Evolutionary conservation across 2,888 invertebrate genomes (phyloP).

Genomic region (Neocrepidodera transversa): DNA sequence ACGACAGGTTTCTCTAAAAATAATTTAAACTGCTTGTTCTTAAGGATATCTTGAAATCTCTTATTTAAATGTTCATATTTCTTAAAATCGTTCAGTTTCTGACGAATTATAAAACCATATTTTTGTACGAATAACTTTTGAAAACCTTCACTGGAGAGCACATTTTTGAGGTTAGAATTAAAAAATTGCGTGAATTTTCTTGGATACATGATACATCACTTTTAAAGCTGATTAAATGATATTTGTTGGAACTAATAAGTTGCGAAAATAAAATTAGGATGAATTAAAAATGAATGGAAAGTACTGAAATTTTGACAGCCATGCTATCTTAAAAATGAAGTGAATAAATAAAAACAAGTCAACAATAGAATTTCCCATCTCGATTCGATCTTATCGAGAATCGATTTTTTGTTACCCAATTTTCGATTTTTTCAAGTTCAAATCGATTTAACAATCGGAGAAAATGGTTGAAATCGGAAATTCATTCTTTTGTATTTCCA

Average conservation of each 20-base stretch:
- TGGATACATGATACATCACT: conserved; percentile 48
- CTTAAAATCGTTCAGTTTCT: conserved; percentile 42
- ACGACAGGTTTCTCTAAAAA: conserved; percentile 34
- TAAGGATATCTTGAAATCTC: conserved; percentile 40
- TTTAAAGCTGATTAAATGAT: neutral
- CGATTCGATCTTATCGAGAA: no score
- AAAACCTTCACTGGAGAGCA: conserved; percentile 38
- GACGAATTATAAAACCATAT: conserved; percentile 45
- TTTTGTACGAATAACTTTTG: conserved; percentile 36
- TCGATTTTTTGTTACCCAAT: no score
- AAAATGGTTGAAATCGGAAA: no score
- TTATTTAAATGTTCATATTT: conserved; percentile 40
- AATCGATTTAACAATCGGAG: no score
- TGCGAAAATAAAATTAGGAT: conserved; percentile 18
- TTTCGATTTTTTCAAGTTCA: no score
- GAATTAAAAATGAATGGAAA: conserved; percentile 23
- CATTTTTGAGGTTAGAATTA: conserved; percentile 54
- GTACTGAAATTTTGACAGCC: conserved; percentile 39
- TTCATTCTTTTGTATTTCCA: no score
- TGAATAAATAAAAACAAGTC: neutral
- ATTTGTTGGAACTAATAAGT: neutral
- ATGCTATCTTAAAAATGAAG: conserved; percentile 17
- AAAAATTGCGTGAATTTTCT: conserved; percentile 42
- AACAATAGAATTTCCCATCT: no score
- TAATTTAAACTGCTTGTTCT: conserved; percentile 37